These are phyloP conservation scores for Acridotheres tristis DNA, from an alignment of 2,797 vertebrate genomes.

Conservation along the genomic window DNA sequence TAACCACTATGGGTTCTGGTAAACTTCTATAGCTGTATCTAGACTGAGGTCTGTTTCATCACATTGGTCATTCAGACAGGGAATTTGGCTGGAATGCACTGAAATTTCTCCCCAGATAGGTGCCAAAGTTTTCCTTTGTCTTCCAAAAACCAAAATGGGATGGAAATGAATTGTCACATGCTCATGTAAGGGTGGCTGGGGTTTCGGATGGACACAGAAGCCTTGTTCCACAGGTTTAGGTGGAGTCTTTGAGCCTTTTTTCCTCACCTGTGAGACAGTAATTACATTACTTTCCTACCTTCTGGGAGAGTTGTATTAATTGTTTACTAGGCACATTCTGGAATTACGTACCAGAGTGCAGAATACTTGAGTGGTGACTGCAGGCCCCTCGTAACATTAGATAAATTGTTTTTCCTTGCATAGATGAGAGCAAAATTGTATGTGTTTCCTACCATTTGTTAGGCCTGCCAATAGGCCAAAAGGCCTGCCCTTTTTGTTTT, in stretches of 20 bases:
- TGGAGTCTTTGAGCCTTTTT: background rate
- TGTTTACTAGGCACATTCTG: background rate
- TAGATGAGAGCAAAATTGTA: background rate
- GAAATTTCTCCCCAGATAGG: background rate
- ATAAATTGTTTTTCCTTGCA: background rate
- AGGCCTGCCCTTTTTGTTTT: background rate
- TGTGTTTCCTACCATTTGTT: background rate
- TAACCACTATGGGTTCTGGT: background rate
- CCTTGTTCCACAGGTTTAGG: background rate
- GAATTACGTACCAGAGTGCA: background rate
- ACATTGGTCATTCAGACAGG: background rate
- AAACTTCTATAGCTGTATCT: background rate
- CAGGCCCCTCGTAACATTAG: background rate
- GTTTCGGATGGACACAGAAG: background rate
- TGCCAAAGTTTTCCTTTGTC: background rate
- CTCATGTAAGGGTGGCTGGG: fast-evolving
- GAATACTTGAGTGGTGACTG: background rate
- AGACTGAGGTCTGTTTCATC: background rate
- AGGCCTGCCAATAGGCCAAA: background rate
- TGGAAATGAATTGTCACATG: background rate
- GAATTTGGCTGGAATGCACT: background rate
- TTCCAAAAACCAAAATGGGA: background rate
- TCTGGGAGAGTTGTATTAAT: background rate
- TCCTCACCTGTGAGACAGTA: background rate
- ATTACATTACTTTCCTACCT: background rate